Conservation (phyloP, 2,113 vertebrate species). For the Heptranchias perlo region DNA sequence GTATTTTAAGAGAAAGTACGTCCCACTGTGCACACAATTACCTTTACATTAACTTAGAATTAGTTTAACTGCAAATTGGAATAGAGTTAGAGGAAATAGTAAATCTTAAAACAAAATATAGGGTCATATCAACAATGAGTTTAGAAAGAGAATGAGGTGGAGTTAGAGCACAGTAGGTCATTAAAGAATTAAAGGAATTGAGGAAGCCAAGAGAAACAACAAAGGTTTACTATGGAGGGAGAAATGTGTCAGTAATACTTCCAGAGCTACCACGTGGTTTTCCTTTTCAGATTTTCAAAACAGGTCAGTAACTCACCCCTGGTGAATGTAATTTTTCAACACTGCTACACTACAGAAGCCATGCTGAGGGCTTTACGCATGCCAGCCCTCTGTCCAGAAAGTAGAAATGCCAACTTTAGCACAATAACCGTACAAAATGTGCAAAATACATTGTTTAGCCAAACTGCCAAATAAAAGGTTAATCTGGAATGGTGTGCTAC, state of each 20-base stretch:
- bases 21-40: background rate
- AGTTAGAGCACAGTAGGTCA: background rate
- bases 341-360: background rate
- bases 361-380: background rate
- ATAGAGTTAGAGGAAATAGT: background rate
- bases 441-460: background rate
- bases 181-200: background rate
- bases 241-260: background rate
- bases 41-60: background rate
- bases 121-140: background rate
- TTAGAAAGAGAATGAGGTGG: background rate
- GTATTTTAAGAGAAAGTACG: background rate
- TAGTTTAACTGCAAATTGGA: no score
- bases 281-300: background rate
- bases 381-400: background rate
- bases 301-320: background rate
- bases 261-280: constrained; percentile 1
- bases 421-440: background rate
- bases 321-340: background rate
- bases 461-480: background rate
- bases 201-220: background rate
- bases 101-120: background rate
- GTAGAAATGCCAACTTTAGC: background rate
- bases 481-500: background rate
- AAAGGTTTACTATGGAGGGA: background rate